Evolutionary conservation across 2,113 vertebrate genomes (phyloP), one percentile per base, ranked within the genome.

Genomic region (Brachirus orientalis): DNA sequence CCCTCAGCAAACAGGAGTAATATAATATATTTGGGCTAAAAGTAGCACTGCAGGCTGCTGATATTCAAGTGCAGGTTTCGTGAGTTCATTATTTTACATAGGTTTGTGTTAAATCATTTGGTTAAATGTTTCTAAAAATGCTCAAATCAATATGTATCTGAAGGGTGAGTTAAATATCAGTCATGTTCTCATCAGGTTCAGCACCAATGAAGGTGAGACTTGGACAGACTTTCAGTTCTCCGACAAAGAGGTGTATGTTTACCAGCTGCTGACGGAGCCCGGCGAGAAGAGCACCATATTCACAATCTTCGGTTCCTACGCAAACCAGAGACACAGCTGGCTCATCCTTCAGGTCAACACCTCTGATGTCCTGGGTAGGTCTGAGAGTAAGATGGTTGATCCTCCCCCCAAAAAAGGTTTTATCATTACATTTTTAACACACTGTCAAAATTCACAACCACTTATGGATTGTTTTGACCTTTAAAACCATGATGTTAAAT

Each of bases 251-350:
- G 94, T 99, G 75, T 96, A 96, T 0, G 94, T 99, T 12, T 99
- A 99, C 0, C 97, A 98, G 28, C 93, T 99, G 33, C 93, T 99
- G 48, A 99, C 98, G 0, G 98, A 99, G 75, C 98, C 98, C 0
- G 97, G 98, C 0, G 98, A 99, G 90, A 98, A 98, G 75, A 98
- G 97, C 91, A 96, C 96, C 4, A 87, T 99, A 40, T 99, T 99
- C 88, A 99, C 98, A 80, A 95, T 99, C 88, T 99, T 99, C 0
- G 98, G 98, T 43, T 98, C 98, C 0, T 97, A 96, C 46, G 96
- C 97, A 1, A 94, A 96, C 87, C 96, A 94, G 1, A 93, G 92
- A 1, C 98, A 99, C 93, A 98, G 96, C 90, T 99, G 98, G 98
- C 94, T 99, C 59, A 98, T 99, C 82, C 89, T 99, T 79, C 98